Conservation (phyloP, 2,113 vertebrate species). For the Petromus typicus region DNA sequence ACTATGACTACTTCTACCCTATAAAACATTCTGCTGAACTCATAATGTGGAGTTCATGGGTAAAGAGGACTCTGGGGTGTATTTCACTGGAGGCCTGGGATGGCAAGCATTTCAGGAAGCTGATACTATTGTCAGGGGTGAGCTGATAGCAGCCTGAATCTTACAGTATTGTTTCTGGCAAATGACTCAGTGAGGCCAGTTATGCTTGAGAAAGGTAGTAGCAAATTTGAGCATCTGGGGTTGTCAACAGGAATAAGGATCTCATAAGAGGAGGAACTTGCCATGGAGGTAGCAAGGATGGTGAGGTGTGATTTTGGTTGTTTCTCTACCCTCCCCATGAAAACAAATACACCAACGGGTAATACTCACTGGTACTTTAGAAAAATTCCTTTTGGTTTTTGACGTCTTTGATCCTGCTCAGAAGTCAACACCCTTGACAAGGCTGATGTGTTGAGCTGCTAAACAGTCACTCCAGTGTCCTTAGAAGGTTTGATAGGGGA, state of each 20-base stretch:
- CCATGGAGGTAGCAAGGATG: not conserved
- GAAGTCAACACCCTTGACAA: slow-evolving; percentile 54
- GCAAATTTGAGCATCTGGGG: not conserved
- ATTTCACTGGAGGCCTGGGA: not conserved
- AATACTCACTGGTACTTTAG: not conserved
- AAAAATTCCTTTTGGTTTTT: slow-evolving; percentile 57
- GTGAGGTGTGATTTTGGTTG: slow-evolving; percentile 7
- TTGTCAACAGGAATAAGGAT: not conserved
- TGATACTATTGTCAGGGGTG: not conserved
- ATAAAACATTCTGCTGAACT: not conserved
- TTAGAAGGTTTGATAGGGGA: not conserved
- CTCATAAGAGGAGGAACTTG: not conserved
- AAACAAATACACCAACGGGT: slow-evolving; percentile 4
- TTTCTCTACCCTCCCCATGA: slow-evolving; percentile 23
- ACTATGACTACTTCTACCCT: not conserved
- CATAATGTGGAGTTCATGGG: not conserved
- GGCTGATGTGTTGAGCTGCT: slow-evolving; percentile 4
- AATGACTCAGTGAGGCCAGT: not conserved
- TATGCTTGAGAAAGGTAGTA: not conserved
- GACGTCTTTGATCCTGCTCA: slow-evolving; percentile 54
- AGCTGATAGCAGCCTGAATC: not conserved
- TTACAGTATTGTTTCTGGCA: not conserved
- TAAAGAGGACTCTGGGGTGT: not conserved
- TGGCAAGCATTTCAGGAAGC: not conserved
- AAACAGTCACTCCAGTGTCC: not conserved